Percentiles rank a stretch among this genome's conserved stretches.
Conservation (phyloP, 2,797 vertebrate genomes). For the Perodicticus potto region DNA sequence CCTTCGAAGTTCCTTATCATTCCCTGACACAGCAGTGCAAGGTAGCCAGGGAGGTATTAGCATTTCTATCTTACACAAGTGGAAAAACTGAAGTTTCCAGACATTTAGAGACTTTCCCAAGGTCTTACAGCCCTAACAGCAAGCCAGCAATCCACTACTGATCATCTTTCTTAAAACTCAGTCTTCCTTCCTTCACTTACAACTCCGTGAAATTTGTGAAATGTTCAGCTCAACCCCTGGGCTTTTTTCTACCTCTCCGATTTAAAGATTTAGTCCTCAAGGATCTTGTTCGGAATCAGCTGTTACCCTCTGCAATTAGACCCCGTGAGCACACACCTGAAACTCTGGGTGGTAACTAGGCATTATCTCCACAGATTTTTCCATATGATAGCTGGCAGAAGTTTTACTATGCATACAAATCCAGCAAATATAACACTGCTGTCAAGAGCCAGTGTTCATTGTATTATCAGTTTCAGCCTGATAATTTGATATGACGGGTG, state of each 20-base stretch:
- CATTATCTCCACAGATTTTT: slow-evolving; percentile 28
- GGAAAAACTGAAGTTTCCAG: background rate
- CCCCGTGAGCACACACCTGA: background rate
- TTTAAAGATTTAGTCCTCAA: slow-evolving; percentile 36
- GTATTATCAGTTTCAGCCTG: slow-evolving; percentile 78
- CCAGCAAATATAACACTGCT: slow-evolving; percentile 51
- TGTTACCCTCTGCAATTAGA: background rate
- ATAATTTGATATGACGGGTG: slow-evolving; percentile 85
- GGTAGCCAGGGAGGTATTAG: background rate
- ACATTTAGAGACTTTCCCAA: background rate
- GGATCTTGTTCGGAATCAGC: background rate
- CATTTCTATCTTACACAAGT: background rate
- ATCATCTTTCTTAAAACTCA: background rate
- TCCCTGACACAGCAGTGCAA: background rate
- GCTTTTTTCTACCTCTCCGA: background rate
- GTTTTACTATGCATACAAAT: slow-evolving; percentile 44
- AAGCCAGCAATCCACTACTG: background rate
- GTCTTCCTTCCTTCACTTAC: background rate
- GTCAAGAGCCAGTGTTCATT: slow-evolving; percentile 70
- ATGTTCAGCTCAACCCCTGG: background rate
- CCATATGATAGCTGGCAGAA: background rate
- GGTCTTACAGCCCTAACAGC: background rate
- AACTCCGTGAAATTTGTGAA: background rate
- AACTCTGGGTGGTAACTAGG: background rate
- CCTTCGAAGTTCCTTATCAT: background rate